Conservation (phyloP, 1,140 invertebrate species). For the Drosophila seguyi region DNA sequence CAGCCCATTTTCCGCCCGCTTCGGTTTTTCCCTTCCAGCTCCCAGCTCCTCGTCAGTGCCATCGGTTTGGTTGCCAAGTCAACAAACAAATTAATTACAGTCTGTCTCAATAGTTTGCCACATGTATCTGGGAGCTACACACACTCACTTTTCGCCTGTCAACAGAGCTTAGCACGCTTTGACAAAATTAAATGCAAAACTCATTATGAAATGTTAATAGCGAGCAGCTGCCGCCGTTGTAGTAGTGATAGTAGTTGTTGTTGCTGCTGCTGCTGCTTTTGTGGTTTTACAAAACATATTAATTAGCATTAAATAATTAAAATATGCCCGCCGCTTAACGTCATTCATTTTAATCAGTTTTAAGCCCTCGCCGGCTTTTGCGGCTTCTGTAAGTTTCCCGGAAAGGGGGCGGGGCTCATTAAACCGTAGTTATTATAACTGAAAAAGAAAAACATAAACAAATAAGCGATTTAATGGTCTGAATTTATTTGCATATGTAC, state of each 20-base stretch:
- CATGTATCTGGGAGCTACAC: constrained; percentile 66
- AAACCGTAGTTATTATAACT: constrained; percentile 64
- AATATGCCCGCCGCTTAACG: constrained; percentile 79
- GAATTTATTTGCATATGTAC: constrained; percentile 15
- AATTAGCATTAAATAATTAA: constrained; percentile 84
- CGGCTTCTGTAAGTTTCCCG: constrained; percentile 42
- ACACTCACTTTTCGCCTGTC: constrained; percentile 65
- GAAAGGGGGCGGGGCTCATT: constrained; percentile 36
- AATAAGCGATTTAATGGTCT: constrained; percentile 29
- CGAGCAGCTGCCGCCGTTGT: constrained; percentile 52
- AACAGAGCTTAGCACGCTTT: constrained; percentile 73
- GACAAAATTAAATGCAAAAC: constrained; percentile 81
- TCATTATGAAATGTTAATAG: constrained; percentile 82
- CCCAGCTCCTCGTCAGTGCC: background rate
- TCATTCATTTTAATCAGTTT: constrained; percentile 84
- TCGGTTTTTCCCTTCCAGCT: background rate
- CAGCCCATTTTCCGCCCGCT: constrained; percentile 2
- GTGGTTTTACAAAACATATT: constrained; percentile 83
- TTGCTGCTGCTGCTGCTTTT: constrained; percentile 41
- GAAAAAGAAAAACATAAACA: constrained; percentile 41
- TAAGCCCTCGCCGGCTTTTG: constrained; percentile 70
- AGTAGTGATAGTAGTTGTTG: constrained; percentile 3
- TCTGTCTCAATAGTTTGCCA: constrained; percentile 78
- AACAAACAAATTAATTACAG: constrained; percentile 84
- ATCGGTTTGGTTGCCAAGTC: constrained; percentile 69